phyloP scores from a whole-genome alignment of 1,140 invertebrate species.

The Drosophila equinoxialis region DNA sequence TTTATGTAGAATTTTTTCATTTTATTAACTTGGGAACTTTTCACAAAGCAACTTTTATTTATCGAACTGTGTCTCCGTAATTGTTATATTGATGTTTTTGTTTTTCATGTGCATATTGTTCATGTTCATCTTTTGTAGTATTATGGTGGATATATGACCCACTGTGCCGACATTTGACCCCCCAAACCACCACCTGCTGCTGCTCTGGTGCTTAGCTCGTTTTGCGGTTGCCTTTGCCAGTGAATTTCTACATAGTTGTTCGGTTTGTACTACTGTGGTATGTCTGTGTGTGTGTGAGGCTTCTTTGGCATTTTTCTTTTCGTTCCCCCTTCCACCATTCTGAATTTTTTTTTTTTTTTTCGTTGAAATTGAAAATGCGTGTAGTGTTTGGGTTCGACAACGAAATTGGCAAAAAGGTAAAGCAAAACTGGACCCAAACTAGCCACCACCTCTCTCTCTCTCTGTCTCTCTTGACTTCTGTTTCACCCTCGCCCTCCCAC shows the following conservation, averaged over 20 bases:
- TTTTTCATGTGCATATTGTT: background rate
- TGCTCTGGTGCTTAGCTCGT: conserved; percentile 13
- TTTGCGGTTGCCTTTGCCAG: conserved; percentile 49
- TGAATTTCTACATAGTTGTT: conserved; percentile 47
- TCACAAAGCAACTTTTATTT: too few relatives aligned
- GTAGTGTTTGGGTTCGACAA: conserved; percentile 18
- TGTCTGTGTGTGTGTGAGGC: conserved; percentile 7
- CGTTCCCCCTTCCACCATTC: background rate
- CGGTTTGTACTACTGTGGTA: conserved; percentile 14
- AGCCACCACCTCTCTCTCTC: conserved; percentile 7
- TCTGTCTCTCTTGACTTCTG: background rate
- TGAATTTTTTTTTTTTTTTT: conserved; percentile 31
- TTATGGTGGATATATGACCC: background rate
- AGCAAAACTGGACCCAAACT: conserved; percentile 34
- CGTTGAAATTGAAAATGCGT: conserved; percentile 51
- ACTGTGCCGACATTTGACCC: conserved; percentile 33
- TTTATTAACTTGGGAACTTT: too few relatives aligned
- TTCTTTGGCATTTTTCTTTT: conserved; percentile 7
- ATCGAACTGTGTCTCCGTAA: background rate
- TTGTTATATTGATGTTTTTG: background rate
- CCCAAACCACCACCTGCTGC: conserved; percentile 4
- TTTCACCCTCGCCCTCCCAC: background rate
- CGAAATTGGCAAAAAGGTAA: conserved; percentile 25
- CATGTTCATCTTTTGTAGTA: too few relatives aligned
- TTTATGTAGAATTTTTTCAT: too few relatives aligned